Evolutionary conservation across 2,113 vertebrate genomes (phyloP), one percentile per base, ranked within the genome.

Genomic region (Leucoraja erinaceus): DNA sequence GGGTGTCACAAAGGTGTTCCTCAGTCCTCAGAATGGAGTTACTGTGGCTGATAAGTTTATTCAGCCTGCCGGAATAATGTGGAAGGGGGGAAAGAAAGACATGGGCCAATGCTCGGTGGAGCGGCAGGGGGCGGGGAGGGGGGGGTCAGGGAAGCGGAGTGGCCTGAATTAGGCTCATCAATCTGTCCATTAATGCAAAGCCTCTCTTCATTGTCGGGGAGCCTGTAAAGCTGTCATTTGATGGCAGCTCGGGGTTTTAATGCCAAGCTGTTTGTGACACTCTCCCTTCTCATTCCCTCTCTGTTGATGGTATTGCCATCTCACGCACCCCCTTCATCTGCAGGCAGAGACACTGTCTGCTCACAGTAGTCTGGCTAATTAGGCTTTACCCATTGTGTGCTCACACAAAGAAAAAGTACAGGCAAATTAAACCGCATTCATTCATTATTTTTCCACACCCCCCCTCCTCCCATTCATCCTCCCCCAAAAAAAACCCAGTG

Each of bases 161-260:
- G 47, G 94, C 94, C 93, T 94, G 93, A 93, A 94, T 94, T 93
- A 94, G 94, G 93, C 94, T 94, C 95, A 77, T 94, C 96, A 61
- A 88, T 88, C 83, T 61, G 83, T 63, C 83, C 83, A 88, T 88
- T 88, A 88, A 94, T 18, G 54, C 11, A 94, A 94, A n/a, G 94
- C 88, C 94, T 96, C 95, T 95, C 95, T 94, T 94, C 94, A 95
- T 96, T 96, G 96, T 95, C 92, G 93, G 93, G 66, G 2, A 92
- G 93, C 95, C 94, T 96, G 94, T 95, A 96, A 96, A 96, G 95
- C 95, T 96, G 96, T 96, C 96, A 96, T 93, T 90, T 93, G 92
- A 93, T 81, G 94, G 94, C 94, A 94, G 93, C 81, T 68, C 56
- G 93, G 93, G 95, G 95, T 94, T 95, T 93, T 94, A 94, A 93